Conservation (phyloP, 1,140 invertebrate genomes). For the Maniola jurtina region DNA sequence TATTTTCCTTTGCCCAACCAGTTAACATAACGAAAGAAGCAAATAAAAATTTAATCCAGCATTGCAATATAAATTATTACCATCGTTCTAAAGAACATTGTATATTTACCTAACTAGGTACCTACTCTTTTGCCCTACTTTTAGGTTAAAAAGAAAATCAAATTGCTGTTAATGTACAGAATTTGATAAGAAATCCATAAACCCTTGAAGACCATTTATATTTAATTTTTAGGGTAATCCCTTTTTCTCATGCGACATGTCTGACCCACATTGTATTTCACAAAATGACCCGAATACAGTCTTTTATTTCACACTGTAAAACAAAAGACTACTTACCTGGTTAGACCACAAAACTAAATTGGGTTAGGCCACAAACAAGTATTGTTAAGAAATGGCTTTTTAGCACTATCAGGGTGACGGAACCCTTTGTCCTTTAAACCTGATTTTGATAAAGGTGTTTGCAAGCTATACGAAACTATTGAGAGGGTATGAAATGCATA, state of each 20-base stretch:
- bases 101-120: too few relatives aligned
- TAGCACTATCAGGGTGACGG: neutral
- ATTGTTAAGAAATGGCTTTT: slow-evolving; percentile 8
- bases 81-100: too few relatives aligned
- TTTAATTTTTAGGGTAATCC: too few relatives aligned
- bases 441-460: slow-evolving; percentile 16
- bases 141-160: too few relatives aligned
- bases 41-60: too few relatives aligned
- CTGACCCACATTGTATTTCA: too few relatives aligned
- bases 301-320: neutral
- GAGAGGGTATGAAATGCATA: slow-evolving; percentile 11
- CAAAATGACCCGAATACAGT: neutral
- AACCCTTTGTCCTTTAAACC: slow-evolving; percentile 7
- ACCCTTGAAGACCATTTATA: too few relatives aligned
- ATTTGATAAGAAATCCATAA: too few relatives aligned
- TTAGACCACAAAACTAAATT: neutral
- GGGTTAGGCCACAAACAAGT: neutral
- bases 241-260: too few relatives aligned
- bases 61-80: too few relatives aligned
- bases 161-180: too few relatives aligned
- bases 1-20: neutral
- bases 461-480: slow-evolving; percentile 10
- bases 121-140: too few relatives aligned
- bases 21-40: neutral
- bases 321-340: neutral